Base-by-base conservation (phyloP, 2,888 invertebrate species). In the Smittia sp. region DNA sequence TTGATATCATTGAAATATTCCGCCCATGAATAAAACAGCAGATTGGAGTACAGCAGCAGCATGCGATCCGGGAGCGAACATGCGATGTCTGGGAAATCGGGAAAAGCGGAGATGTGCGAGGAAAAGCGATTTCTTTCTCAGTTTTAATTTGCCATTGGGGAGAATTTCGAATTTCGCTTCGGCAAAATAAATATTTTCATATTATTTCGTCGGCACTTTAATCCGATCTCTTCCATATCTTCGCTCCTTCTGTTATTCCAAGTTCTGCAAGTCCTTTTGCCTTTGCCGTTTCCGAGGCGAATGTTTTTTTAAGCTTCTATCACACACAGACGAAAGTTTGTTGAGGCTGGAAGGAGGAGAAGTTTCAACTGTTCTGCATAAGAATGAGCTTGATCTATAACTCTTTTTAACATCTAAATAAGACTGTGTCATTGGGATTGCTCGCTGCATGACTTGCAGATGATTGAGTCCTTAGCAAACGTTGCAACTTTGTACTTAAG, bases 181-280 rank as follows among this genome's bases (percentile, higher is more conserved):
- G n/a, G 15, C 27, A 72, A 72, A 72, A 72, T 72, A 72, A 72
- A 72, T 72, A 72, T 72, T 72, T 72, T 72, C 58, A 72, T 72
- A 58, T 58, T 58, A 72, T 62, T 62, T 25, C 22, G 39, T 62
- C 38, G 72, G 58, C 58, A 58, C 58, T 70, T 72, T 72, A 72
- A 72, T 72, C 72, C 72, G 72, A 72, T 72, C 27, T 63, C 25
- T 63, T 58, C 58, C 18, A 18, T 58, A 58, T 58, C 58, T 58
- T 58, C 9, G 46, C 46, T 46, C 46, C 46, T 22, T 63, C 63
- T 72, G 72, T 72, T 72, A 72, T 72, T 72, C 62, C 62, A 72
- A 72, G 72, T 58, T 58, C n/a, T 11, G 46, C 46, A 46, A 46
- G 58, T 58, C 25, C 6, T 6, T 63, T 25, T 63, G 11, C 24